Evolutionary conservation across 2,113 vertebrate genomes (phyloP), one percentile per base, ranked within the genome.

Genomic region (Nothobranchius furzeri): DNA sequence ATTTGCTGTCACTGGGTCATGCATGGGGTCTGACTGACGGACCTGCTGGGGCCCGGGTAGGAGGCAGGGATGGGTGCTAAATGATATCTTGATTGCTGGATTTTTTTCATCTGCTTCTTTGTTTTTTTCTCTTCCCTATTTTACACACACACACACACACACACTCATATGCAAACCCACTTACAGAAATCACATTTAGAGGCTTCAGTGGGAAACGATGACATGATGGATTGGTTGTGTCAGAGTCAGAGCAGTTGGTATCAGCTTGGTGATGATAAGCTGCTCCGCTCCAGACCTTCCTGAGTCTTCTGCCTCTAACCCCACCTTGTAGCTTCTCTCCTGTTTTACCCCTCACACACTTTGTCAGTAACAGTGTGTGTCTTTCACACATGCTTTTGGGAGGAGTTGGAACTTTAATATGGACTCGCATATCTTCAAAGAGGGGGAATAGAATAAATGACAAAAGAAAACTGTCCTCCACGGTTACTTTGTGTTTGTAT

Each of bases 141-240:
- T 61, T 64, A 1, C 20, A 20, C 20, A 20, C 20, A 20, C 20
- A 20, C 20, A 20, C 20, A 20, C 20, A 20, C 20, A 20, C 20
- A 20, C 37, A 20, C 30, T 3, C 30, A 30, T 10, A 25, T 40
- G 64, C 61, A 77, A 53, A 64, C 62, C 76, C 61, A 70, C 52
- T 40, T 74, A 8, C 62, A 57, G 56, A 1, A 43, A 20, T 62
- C 46, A 90, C 78, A 88, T 60, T 89, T 76, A 90, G 87, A 90
- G 84, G 87, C 89, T 87, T 93, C 90, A 84, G 83, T 1, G 9
- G 48, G 75, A 62, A 79, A 87, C 80, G 94, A 93, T 92, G 94
- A 94, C 95, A 94, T 91, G 94, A 94, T 93, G 94, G 93, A 95
- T 94, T 88, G 91, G 89, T 84, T 66, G 52, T 93, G 94, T 95